A percentile compares a stretch with the other conserved stretches of the same genome.
Evolutionary conservation across 2,113 vertebrate species (phyloP).

Genomic region (Ancistrus triradiatus): DNA sequence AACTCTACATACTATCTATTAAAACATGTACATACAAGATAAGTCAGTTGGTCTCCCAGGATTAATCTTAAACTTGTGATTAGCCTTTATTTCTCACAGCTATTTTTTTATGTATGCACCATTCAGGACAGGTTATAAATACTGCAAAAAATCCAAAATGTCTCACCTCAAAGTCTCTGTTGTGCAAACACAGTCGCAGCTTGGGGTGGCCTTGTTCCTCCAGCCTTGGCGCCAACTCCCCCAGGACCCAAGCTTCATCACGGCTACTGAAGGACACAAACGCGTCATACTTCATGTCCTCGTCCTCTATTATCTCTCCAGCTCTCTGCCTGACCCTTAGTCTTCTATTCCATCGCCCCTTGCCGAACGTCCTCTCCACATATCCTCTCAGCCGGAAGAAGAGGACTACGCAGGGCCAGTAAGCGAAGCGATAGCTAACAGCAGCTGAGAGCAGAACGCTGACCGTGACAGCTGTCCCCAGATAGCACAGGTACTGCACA

Average conservation of each 20-base stretch:
- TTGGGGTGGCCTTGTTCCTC: conserved; percentile 46
- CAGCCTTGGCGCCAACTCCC: conserved; percentile 44
- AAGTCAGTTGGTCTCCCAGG: too few relatives aligned
- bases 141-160: too few relatives aligned
- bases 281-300: conserved; percentile 46
- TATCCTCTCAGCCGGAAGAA: conserved; percentile 41
- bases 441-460: conserved; percentile 35
- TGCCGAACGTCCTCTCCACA: conserved; percentile 39
- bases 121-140: too few relatives aligned
- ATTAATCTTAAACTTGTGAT: too few relatives aligned
- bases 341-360: conserved; percentile 21
- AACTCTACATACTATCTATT: too few relatives aligned
- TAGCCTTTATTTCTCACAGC: too few relatives aligned
- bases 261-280: conserved; percentile 53
- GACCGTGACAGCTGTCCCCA: conserved; percentile 25
- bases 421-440: conserved; percentile 42
- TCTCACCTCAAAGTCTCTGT: conserved; percentile 52
- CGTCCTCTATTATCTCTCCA: conserved; percentile 2
- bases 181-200: conserved; percentile 49
- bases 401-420: conserved; percentile 48
- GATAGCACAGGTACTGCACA: conserved; percentile 37
- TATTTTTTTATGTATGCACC: too few relatives aligned
- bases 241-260: conserved; percentile 51
- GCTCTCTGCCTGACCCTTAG: not conserved
- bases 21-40: too few relatives aligned